Base-by-base conservation (phyloP, 2,797 vertebrate species). In the Bufotes viridis region DNA sequence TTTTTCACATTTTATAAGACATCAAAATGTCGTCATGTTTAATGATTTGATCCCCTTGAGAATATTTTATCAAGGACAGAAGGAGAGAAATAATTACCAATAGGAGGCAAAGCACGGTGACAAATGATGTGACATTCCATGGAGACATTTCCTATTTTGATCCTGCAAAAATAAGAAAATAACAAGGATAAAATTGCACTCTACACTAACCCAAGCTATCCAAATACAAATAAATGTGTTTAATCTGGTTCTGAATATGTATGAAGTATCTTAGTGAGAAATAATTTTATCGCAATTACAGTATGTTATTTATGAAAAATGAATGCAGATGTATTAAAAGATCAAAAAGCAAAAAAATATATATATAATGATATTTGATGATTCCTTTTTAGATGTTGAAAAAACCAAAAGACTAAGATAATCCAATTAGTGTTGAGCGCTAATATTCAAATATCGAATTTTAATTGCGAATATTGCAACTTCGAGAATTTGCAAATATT, bases 61-160 rank as follows among this genome's bases (percentile, higher is more conserved):
- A 69, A 86, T 86, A 79, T 86, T 57, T 84, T 69, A 79, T 86
- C 84, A 86, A 86, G 84, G 84, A 79, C 84, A 86, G 69, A 34
- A 57, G 84, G 42, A 58, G 49, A 49, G 26, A 79, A 79, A 86
- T 69, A 86, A 86, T 78, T 78, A 79, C 74, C 63, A 55, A 42
- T n/a, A 69, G 63, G 61, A 69, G 75, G 24, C 12, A 63, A 63
- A 78, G 34, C 22, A 1, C 55, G 22, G 84, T 86, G 84, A 86
- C 84, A 86, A 79, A 86, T 69, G 75, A 67, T 13, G n/a, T 34
- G 17, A 58, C 18, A 22, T 14, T 61, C 26, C 78, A 60, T 2
- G 2, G 78, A 80, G 78, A 80, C 58, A 61, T 80, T 42, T 61
- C 18, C 42, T 74, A 74, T 84, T n/a, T 57, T 84, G 74, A 58